Base-by-base conservation (phyloP, 2,888 invertebrate species). In the Melitaea athalia region DNA sequence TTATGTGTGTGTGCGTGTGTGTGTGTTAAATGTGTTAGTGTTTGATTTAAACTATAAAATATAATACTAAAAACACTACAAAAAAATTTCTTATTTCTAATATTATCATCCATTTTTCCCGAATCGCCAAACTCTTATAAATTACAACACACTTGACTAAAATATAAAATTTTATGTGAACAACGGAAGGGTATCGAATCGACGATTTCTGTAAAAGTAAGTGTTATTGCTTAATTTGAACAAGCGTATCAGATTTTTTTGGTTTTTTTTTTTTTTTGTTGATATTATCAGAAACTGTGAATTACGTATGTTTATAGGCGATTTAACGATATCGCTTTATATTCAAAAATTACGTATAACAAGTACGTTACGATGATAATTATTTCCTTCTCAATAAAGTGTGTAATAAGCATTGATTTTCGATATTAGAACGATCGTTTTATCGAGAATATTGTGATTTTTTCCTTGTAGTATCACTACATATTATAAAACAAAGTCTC, bases 141-240 rank as follows among this genome's bases (percentile, higher is more conserved):
- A 62, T 78, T 78, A 64, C 15, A 5, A 62, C 76, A 69, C 31
- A 17, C 53, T 68, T 71, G 63, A 73, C 79, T 79, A 81, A 89
- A 89, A 89, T 91, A 91, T 92, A 89, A 92, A 91, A 88, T 90
- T 92, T 92, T 88, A 91, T 90, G 89, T 81, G 78, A 81, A 71
- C 70, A 75, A 72, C 81, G 78, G 83, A 80, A 81, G 80, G 81
- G 79, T 82, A 85, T 81, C 82, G 80, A 76, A 85, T 84, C 79
- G 85, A 77, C 81, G 81, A 81, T 84, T 85, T 77, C 83, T 79
- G 80, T 79, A 81, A 84, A 83, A 86, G 80, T 88, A 88, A 91
- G 85, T 88, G 91, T 92, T 91, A 92, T 91, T 88, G 86, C 92
- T 92, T 91, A 88, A 92, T 92, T 92, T 86, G 77, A 79, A 81